These are phyloP conservation scores for Dasyornis broadbenti DNA, from an alignment of 2,113 vertebrate species.

Conservation along the genomic window DNA sequence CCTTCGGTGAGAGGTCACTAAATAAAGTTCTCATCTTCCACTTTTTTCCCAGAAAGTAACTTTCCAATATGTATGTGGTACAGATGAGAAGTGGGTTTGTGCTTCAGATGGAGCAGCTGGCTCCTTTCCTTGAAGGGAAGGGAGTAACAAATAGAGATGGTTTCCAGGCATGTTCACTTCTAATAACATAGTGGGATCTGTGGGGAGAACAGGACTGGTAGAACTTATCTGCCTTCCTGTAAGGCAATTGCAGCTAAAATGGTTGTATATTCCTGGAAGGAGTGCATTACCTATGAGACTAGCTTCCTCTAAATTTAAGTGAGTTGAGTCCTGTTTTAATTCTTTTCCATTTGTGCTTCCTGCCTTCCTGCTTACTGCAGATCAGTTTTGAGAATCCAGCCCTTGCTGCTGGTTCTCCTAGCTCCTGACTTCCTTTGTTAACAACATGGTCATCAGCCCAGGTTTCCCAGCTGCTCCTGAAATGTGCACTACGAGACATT, in stretches of 20 bases:
- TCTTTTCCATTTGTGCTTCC: slow-evolving; percentile 45
- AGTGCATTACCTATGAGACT: not conserved
- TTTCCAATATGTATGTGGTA: not conserved
- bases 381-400: slow-evolving; percentile 19
- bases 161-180: not conserved
- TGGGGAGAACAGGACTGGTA: not conserved
- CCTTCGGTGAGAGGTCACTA: not conserved
- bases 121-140: not conserved
- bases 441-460: not conserved
- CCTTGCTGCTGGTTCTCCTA: not conserved
- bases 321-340: not conserved
- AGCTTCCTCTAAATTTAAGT: slow-evolving; percentile 4
- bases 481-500: not conserved
- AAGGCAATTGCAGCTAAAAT: not conserved
- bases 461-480: slow-evolving; percentile 30
- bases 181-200: not conserved
- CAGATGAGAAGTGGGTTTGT: not conserved
- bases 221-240: not conserved
- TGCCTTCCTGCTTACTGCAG: slow-evolving; percentile 20
- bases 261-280: slow-evolving; percentile 31
- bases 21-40: not conserved
- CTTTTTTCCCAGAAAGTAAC: not conserved
- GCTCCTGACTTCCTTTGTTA: slow-evolving; percentile 7
- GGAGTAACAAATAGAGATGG: not conserved
- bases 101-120: not conserved